A percentile compares a stretch with the other conserved stretches of the same genome.
phyloP scores from a whole-genome alignment of 2,113 vertebrate genomes.

The Lagenorhynchus albirostris region DNA sequence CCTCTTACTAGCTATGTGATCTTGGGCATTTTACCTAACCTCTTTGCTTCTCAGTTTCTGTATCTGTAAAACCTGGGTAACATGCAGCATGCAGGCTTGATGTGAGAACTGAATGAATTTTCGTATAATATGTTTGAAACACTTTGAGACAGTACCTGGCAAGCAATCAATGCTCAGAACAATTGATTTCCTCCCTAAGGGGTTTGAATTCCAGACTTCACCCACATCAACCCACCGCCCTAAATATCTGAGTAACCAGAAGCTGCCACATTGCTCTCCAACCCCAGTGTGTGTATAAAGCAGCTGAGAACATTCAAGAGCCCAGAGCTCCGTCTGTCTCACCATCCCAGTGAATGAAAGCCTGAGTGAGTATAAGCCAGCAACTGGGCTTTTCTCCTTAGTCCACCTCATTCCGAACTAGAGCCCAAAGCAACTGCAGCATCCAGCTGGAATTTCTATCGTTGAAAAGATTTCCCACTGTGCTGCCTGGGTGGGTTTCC shows the following conservation, averaged over 20 bases:
- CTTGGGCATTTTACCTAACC: background rate
- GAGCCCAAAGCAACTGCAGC: background rate
- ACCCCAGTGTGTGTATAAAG: fast-evolving
- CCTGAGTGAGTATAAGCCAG: background rate
- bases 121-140: background rate
- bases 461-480: background rate
- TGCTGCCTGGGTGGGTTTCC: background rate
- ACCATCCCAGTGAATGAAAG: background rate
- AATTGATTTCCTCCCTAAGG: background rate
- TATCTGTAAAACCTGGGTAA: too few species aligned
- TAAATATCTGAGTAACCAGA: background rate
- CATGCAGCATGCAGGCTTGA: background rate
- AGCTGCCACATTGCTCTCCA: background rate
- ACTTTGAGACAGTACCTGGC: background rate
- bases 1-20: background rate
- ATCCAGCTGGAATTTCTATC: background rate
- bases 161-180: background rate
- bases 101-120: fast-evolving
- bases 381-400: background rate
- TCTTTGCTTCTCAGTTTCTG: background rate
- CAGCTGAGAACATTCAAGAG: background rate
- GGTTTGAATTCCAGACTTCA: background rate
- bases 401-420: background rate
- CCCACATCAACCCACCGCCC: fast-evolving
- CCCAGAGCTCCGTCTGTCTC: background rate